These are phyloP conservation scores for Microctenopoma lineatum DNA, from an alignment of 2,797 vertebrate genomes.

Conservation along the genomic window DNA sequence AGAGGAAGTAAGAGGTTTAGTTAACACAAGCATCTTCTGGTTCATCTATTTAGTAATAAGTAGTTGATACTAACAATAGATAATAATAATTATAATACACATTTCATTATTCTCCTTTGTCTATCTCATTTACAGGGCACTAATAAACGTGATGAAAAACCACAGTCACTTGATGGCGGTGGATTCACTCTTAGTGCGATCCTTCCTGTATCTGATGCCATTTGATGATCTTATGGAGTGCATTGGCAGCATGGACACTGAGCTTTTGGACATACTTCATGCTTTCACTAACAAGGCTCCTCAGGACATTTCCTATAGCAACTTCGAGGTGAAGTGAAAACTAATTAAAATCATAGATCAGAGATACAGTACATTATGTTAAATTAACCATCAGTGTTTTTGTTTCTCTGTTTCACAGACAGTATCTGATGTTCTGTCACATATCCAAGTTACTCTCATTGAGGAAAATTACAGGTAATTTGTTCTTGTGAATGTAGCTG, in stretches of 20 bases:
- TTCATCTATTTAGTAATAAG: too few species aligned
- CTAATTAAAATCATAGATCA: not conserved
- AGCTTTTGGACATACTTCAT: slow-evolving; percentile 80
- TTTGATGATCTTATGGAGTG: slow-evolving; percentile 67
- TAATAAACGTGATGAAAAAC: slow-evolving; percentile 74
- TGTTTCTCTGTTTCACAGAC: slow-evolving; percentile 47
- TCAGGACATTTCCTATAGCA: slow-evolving; percentile 27
- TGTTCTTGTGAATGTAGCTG: not conserved
- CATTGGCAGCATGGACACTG: slow-evolving; percentile 39
- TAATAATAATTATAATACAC: too few species aligned
- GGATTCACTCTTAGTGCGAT: slow-evolving; percentile 81
- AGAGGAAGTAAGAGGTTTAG: slow-evolving; percentile 57
- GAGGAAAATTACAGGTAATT: slow-evolving; percentile 79
- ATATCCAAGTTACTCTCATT: slow-evolving; percentile 69
- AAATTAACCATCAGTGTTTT: not conserved
- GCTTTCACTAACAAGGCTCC: slow-evolving; percentile 70
- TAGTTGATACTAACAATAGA: too few species aligned
- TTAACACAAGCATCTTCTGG: not conserved
- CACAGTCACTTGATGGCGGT: slow-evolving; percentile 77
- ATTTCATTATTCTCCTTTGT: not conserved
- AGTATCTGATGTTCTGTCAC: slow-evolving; percentile 51
- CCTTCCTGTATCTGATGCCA: slow-evolving; percentile 86
- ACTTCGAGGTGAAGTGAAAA: slow-evolving; percentile 50
- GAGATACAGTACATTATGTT: not conserved
- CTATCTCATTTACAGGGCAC: slow-evolving; percentile 49